A percentile compares a stretch with the other conserved stretches of the same genome.
Evolutionary conservation across 2,113 vertebrate species (phyloP).

Genomic region (Climacteris rufus): DNA sequence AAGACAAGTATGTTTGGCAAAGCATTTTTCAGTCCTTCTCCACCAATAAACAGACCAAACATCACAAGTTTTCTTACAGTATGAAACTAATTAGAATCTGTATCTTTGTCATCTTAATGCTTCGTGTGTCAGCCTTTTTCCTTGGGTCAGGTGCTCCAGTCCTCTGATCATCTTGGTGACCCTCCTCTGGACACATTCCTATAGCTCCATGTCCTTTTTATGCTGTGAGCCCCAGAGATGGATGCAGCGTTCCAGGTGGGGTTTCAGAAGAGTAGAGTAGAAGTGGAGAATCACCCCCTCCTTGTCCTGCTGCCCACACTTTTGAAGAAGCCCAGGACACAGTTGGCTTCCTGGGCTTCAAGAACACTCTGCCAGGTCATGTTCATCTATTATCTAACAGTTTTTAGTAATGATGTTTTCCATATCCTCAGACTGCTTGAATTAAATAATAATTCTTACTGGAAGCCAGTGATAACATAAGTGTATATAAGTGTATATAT

Average conservation of each 20-base stretch:
- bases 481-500: not conserved
- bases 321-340: not conserved
- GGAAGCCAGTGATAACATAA: not conserved
- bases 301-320: not conserved
- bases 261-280: not conserved
- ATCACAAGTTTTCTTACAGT: not conserved
- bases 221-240: not conserved
- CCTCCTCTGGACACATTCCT: not conserved
- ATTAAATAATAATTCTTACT: not conserved
- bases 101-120: not conserved
- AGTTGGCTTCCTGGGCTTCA: not conserved
- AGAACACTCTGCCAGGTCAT: not conserved
- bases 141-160: not conserved
- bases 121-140: not conserved
- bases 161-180: not conserved
- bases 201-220: not conserved
- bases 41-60: not conserved
- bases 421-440: not conserved
- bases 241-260: not conserved
- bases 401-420: not conserved
- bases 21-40: not conserved
- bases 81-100: not conserved
- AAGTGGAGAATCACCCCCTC: not conserved
- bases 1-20: not conserved
- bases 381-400: not conserved